phyloP scores from a whole-genome alignment of 2,888 invertebrate species.

The Anagyrus pseudococci region DNA sequence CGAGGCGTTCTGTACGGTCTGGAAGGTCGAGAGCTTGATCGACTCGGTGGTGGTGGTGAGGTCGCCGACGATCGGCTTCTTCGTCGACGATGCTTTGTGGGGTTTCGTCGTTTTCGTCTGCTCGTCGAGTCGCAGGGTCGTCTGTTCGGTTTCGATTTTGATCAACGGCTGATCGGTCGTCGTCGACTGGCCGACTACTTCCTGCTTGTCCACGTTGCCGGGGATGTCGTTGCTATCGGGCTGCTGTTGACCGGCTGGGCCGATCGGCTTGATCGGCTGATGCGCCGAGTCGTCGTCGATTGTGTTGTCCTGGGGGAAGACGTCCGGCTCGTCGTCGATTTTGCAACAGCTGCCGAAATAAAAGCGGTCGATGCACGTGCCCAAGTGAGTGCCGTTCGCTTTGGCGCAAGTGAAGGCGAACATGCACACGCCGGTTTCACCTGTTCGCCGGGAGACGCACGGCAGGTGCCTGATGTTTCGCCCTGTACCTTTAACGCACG shows the following conservation, averaged over 20 bases:
- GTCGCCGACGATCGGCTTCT: background rate
- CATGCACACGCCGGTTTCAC: constrained; percentile 88
- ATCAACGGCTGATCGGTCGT: constrained; percentile 30
- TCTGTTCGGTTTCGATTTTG: constrained; percentile 37
- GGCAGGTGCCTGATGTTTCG: constrained; percentile 89
- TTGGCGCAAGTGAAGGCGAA: constrained; percentile 92
- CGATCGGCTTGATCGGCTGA: too few relatives aligned
- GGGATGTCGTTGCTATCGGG: constrained; percentile 56
- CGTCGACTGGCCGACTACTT: constrained; percentile 36
- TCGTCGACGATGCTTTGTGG: constrained; percentile 1
- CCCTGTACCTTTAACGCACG: constrained; percentile 84
- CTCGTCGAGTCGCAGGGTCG: constrained; percentile 42
- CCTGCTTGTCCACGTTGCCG: constrained; percentile 43
- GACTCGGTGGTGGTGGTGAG: constrained; percentile 39
- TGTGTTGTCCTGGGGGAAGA: constrained; percentile 66
- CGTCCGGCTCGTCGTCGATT: constrained; percentile 66
- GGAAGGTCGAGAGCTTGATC: constrained; percentile 72
- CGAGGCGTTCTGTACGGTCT: constrained; percentile 67
- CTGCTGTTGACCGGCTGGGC: constrained; percentile 47
- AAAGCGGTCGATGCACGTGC: constrained; percentile 91
- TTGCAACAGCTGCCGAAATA: constrained; percentile 94
- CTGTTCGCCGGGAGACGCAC: constrained; percentile 82
- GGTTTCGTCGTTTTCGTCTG: constrained; percentile 47
- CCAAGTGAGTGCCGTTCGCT: constrained; percentile 88
- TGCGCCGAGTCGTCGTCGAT: constrained; percentile 64